Percentiles rank a stretch among this genome's conserved stretches.
Evolutionary conservation across 2,797 vertebrate genomes (phyloP).

Genomic region (Hypotaenidia okinawae): DNA sequence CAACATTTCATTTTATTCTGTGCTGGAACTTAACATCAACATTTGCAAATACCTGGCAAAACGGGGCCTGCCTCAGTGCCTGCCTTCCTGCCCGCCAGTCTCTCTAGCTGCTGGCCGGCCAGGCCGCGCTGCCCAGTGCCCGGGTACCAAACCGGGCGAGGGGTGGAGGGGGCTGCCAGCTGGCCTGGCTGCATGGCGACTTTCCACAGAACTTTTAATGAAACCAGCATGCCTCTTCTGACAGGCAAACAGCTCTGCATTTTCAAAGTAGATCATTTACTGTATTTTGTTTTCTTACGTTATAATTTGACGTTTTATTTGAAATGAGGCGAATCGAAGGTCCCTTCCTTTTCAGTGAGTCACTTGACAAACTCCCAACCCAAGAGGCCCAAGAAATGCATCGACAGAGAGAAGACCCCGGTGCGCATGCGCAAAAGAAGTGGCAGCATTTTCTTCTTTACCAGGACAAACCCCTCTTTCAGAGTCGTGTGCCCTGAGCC

Average conservation of each 20-base stretch:
- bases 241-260: neutral
- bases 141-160: neutral
- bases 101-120: fast-evolving
- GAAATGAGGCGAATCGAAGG: fast-evolving
- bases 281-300: neutral
- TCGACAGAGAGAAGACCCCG: neutral
- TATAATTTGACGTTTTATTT: neutral
- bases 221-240: neutral
- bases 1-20: constrained; percentile 52
- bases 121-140: fast-evolving
- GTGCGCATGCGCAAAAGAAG: neutral
- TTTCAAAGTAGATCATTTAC: neutral
- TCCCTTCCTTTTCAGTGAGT: neutral
- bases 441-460: neutral
- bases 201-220: neutral
- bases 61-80: neutral
- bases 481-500: neutral
- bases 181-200: neutral
- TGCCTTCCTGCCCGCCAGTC: fast-evolving
- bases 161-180: neutral
- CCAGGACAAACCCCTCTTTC: neutral
- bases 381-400: neutral
- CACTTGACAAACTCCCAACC: neutral
- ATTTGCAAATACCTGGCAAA: neutral
- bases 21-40: neutral